Conservation (phyloP, 2,113 vertebrate genomes). For the Syngnathus floridae region DNA sequence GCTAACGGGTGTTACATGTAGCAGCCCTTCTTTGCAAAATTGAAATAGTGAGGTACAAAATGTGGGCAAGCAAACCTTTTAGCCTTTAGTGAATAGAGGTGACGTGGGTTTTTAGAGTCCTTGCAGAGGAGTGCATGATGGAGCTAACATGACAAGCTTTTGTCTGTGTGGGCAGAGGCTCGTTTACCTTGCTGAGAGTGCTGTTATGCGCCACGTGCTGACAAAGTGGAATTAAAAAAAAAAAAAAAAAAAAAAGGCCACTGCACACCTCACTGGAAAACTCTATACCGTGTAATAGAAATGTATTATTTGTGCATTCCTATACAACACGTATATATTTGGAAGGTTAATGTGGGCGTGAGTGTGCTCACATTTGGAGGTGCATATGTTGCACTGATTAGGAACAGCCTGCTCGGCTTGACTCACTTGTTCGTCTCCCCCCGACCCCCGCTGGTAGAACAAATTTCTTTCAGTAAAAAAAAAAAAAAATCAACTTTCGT, state of each 20-base stretch:
- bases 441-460: not conserved
- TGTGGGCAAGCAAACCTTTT: slow-evolving; percentile 61
- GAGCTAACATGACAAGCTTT: slow-evolving; percentile 52
- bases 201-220: slow-evolving; percentile 31
- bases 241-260: slow-evolving; percentile 10
- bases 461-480: slow-evolving; percentile 13
- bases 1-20: slow-evolving; percentile 36
- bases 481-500: slow-evolving; percentile 14
- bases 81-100: slow-evolving; percentile 59
- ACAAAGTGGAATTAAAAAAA: slow-evolving; percentile 21
- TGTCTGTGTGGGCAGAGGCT: slow-evolving; percentile 61
- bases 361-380: slow-evolving; percentile 12
- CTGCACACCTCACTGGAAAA: slow-evolving; percentile 7
- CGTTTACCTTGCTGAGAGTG: slow-evolving; percentile 52
- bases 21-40: slow-evolving; percentile 37
- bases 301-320: slow-evolving; percentile 3
- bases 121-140: slow-evolving; percentile 59
- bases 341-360: slow-evolving; percentile 5
- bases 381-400: slow-evolving; percentile 8
- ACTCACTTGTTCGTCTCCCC: slow-evolving; percentile 14
- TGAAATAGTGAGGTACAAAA: slow-evolving; percentile 46
- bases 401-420: slow-evolving; percentile 11
- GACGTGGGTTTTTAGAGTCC: slow-evolving; percentile 60
- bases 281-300: slow-evolving; percentile 10
- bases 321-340: not conserved